Base-by-base conservation (phyloP, 1,140 invertebrate genomes). In the Nasonia longicornis region DNA sequence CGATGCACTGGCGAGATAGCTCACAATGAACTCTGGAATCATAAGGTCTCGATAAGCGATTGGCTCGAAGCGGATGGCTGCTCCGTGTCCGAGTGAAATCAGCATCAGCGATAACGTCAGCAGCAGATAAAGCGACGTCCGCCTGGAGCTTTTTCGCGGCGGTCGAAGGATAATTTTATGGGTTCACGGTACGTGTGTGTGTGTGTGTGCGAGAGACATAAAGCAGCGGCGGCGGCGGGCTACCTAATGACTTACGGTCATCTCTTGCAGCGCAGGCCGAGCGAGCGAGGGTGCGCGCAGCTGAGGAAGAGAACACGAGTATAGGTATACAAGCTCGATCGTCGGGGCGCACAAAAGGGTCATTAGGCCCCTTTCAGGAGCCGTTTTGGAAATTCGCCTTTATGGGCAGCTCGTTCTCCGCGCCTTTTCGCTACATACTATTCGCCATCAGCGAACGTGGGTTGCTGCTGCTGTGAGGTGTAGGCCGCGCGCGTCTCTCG, bases 161-260 rank as follows among this genome's bases (percentile, higher is more conserved):
- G 78, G 77, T 69, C 31, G 63, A 83, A 84, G 72, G 70, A 85
- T 86, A 85, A 86, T 86, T 85, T 85, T 84, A 85, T 85, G 84
- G 77, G 42, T 72, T 72, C n/a, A 72, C 38, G 70, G 70, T 72
- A 7, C 35, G 81, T 79, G 83, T 82, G 66, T n/a, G 22, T 26
- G n/a, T 4, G 11, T 8, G 81, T 80, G 79, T 80, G 79, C 82
- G 83, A 75, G 67, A 48, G 84, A 84, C 84, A 84, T 85, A 85
- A 85, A 86, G 84, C 84, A 85, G 84, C 84, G 84, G 85, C 83
- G 79, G 84, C 26, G 26, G 1, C 26, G 26, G 85, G 4, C 31
- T 83, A 85, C 80, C 84, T 74, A 81, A 84, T 85, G 86, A 83
- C 81, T 85, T 78, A 85, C 83, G 85, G 84, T 86, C 84, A 85